Percentiles rank a stretch among this genome's conserved stretches.
These are phyloP conservation scores for Listronotus bonariensis DNA, from an alignment of 1,140 invertebrate species.

Conservation along the genomic window DNA sequence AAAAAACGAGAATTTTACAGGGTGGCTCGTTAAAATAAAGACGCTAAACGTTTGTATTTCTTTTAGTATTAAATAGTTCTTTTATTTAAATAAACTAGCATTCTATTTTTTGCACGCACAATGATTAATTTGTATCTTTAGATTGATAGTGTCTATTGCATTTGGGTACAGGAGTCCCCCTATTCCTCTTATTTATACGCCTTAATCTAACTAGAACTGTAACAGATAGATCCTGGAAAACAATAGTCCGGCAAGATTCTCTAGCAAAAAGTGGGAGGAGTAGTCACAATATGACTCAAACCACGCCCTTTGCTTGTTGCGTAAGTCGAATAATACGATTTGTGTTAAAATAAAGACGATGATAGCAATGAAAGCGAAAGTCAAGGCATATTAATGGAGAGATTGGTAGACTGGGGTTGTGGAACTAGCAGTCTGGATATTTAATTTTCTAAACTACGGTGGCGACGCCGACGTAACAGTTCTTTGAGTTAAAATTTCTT, in stretches of 20 bases:
- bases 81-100: too few species aligned
- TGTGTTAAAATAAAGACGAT: conserved; percentile 24
- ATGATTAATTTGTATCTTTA: too few species aligned
- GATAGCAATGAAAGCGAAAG: conserved; percentile 16
- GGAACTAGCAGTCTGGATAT: too few species aligned
- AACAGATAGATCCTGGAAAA: conserved; percentile 29
- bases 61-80: too few species aligned
- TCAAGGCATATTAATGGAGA: conserved; percentile 1
- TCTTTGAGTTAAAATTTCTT: too few species aligned
- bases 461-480: too few species aligned
- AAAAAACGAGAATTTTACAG: too few species aligned
- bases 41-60: too few species aligned
- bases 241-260: conserved; percentile 25
- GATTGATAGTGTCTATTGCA: background rate
- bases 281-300: conserved; percentile 19
- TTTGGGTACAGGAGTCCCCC: background rate
- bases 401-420: background rate
- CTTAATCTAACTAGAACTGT: conserved; percentile 26
- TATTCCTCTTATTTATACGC: conserved; percentile 9
- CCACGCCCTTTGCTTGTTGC: conserved; percentile 37
- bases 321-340: conserved; percentile 33
- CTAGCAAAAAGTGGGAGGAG: conserved; percentile 27
- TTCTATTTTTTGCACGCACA: too few species aligned
- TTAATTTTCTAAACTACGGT: too few species aligned
- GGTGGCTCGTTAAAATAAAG: too few species aligned